A percentile compares a stretch with the other conserved stretches of the same genome.
phyloP scores from a whole-genome alignment of 92 coral and sea anemone species.

The Porites evermanni region DNA sequence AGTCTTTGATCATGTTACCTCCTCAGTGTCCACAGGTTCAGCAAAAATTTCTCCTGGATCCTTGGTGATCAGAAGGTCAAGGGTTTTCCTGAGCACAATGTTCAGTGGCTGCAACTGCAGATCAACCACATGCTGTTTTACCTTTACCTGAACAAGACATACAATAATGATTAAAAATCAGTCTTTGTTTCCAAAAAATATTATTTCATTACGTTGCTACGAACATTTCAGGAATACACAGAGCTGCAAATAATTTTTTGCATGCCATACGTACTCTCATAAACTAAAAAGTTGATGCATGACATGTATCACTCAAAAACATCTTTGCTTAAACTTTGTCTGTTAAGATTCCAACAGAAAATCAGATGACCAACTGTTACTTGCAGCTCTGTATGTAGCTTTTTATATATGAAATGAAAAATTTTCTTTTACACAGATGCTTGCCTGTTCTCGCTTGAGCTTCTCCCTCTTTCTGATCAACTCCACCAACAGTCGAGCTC shows the following conservation, averaged over 20 bases:
- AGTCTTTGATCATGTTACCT: slow-evolving; percentile 42
- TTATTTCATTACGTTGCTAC: not conserved
- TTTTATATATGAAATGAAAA: too few relatives aligned
- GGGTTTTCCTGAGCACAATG: slow-evolving; percentile 85
- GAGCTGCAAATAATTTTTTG: too few relatives aligned
- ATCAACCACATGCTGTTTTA: slow-evolving; percentile 95
- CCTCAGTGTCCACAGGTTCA: slow-evolving; percentile 95
- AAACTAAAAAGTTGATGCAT: too few relatives aligned
- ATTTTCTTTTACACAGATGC: slow-evolving; percentile 4
- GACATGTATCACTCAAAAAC: too few relatives aligned
- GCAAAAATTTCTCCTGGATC: slow-evolving; percentile 97
- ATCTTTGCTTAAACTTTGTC: too few relatives aligned
- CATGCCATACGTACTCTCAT: too few relatives aligned
- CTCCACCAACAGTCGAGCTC: slow-evolving; percentile 96
- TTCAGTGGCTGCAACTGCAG: slow-evolving; percentile 94
- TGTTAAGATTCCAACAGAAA: too few relatives aligned
- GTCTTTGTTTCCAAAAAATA: not conserved
- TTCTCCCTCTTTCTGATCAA: slow-evolving; percentile 97
- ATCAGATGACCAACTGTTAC: too few relatives aligned
- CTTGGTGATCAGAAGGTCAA: slow-evolving; percentile 88
- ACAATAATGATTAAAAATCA: not conserved
- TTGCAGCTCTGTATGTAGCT: too few relatives aligned
- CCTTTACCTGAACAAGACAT: slow-evolving; percentile 80
- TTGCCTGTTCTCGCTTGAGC: slow-evolving; percentile 96
- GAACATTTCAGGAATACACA: too few relatives aligned